These are phyloP conservation scores for Acheta domesticus DNA, from an alignment of 2,888 invertebrate species.

Conservation along the genomic window DNA sequence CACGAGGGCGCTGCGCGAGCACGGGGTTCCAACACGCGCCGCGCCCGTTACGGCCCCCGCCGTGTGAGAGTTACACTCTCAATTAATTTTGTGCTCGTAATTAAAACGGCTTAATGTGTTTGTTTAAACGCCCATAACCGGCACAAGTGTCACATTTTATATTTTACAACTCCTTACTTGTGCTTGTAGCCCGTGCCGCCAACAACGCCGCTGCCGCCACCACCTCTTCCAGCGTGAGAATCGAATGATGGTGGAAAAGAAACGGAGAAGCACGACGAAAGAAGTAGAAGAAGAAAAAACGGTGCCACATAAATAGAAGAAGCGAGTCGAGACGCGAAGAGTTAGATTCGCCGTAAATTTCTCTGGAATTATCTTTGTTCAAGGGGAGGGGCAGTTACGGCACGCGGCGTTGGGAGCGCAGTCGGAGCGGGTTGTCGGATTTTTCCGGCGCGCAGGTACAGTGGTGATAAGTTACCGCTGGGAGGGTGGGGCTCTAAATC, in stretches of 20 bases:
- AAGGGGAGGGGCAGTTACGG: neutral
- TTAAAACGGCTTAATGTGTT: constrained; percentile 9
- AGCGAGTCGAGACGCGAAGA: neutral
- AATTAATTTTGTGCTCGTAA: constrained; percentile 7
- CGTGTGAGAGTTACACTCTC: constrained; percentile 18
- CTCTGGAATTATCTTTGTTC: neutral
- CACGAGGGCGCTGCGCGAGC: no score
- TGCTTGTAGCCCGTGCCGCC: no score
- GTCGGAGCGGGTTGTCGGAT: neutral
- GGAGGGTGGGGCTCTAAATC: no score
- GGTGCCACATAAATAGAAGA: neutral
- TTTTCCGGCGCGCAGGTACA: neutral
- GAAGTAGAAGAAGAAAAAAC: neutral
- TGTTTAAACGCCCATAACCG: constrained; percentile 18
- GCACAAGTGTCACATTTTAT: constrained; percentile 18
- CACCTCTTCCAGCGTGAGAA: no score
- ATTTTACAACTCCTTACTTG: constrained; percentile 9
- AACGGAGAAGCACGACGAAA: neutral
- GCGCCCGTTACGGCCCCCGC: neutral
- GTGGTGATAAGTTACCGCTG: neutral
- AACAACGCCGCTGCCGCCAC: no score
- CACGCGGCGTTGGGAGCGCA: neutral
- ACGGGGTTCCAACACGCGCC: neutral
- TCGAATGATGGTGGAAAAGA: no score
- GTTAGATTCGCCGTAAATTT: constrained; percentile 9